phyloP scores from a whole-genome alignment of 2,113 vertebrate species.

The Thalassarche chlororhynchos region DNA sequence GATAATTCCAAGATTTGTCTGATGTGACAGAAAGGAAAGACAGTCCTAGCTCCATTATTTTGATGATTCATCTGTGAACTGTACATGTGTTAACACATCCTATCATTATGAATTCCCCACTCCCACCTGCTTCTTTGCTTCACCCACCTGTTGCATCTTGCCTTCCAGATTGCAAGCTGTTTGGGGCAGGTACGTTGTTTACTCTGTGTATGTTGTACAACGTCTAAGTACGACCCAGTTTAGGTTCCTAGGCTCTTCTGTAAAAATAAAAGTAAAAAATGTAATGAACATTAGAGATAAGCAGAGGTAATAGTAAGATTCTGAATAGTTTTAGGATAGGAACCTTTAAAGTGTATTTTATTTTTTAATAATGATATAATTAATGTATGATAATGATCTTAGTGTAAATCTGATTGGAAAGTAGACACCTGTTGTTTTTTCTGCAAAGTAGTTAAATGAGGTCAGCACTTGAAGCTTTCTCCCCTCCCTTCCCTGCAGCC shows the following conservation, averaged over 20 bases:
- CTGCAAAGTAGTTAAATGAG: conserved; percentile 39
- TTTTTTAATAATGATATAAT: conserved; percentile 34
- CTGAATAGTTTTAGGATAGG: neutral
- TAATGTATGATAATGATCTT: conserved; percentile 29
- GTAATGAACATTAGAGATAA: conserved; percentile 17
- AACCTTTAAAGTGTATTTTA: conserved; percentile 14
- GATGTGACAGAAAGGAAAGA: neutral
- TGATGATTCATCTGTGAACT: conserved; percentile 44
- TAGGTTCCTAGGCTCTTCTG: neutral
- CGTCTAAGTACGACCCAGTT: neutral
- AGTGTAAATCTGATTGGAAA: conserved; percentile 50
- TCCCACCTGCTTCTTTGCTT: conserved; percentile 47
- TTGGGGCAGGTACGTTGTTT: neutral
- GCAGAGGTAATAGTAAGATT: neutral
- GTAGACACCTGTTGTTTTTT: conserved; percentile 42
- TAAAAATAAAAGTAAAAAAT: neutral
- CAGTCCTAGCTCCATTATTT: neutral
- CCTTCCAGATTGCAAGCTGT: conserved; percentile 36
- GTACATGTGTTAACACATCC: conserved; percentile 53
- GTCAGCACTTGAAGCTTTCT: conserved; percentile 46
- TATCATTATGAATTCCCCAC: conserved; percentile 33
- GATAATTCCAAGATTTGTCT: neutral
- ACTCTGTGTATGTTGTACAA: neutral
- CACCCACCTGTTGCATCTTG: conserved; percentile 61
- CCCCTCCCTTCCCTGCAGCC: conserved; percentile 37